Conservation (phyloP, 1,140 invertebrate species). For the Pseudomyrmex cubaensis region DNA sequence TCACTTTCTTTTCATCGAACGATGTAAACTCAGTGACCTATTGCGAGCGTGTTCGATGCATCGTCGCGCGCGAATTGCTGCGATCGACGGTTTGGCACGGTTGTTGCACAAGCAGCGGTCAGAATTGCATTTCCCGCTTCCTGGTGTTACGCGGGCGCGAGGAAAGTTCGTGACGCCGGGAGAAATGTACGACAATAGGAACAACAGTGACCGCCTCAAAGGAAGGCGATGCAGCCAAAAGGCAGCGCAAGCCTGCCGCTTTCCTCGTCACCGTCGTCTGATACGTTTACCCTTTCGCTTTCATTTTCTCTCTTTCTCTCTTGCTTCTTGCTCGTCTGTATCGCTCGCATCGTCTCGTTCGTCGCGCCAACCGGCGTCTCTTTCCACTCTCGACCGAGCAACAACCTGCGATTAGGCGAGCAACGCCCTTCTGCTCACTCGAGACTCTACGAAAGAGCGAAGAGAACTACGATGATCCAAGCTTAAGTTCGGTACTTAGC, state of each 20-base stretch:
- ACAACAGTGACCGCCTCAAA: neutral
- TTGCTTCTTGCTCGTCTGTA: neutral
- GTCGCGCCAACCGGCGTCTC: slow-evolving; percentile 27
- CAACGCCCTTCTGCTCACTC: slow-evolving; percentile 34
- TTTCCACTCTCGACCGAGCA: slow-evolving; percentile 50
- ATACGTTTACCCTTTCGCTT: slow-evolving; percentile 48
- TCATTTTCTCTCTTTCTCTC: neutral
- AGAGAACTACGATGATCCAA: slow-evolving; percentile 28
- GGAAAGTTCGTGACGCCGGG: slow-evolving; percentile 25
- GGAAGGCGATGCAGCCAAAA: neutral
- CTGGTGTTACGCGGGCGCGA: slow-evolving; percentile 29
- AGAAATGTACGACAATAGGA: slow-evolving; percentile 3
- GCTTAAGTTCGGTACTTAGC: slow-evolving; percentile 41
- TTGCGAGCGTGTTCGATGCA: neutral
- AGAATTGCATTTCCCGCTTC: slow-evolving; percentile 36
- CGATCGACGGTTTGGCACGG: neutral
- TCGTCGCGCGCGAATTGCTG: slow-evolving; percentile 9
- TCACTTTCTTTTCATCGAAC: neutral
- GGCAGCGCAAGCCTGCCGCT: neutral
- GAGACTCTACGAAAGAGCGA: slow-evolving; percentile 27
- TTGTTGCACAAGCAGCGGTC: slow-evolving; percentile 5
- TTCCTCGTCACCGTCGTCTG: slow-evolving; percentile 22
- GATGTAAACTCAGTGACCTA: neutral
- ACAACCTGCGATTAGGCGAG: slow-evolving; percentile 48
- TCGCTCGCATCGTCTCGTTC: neutral